Base-by-base conservation (phyloP, 2,888 invertebrate species). In the Pimpla rufipes region DNA sequence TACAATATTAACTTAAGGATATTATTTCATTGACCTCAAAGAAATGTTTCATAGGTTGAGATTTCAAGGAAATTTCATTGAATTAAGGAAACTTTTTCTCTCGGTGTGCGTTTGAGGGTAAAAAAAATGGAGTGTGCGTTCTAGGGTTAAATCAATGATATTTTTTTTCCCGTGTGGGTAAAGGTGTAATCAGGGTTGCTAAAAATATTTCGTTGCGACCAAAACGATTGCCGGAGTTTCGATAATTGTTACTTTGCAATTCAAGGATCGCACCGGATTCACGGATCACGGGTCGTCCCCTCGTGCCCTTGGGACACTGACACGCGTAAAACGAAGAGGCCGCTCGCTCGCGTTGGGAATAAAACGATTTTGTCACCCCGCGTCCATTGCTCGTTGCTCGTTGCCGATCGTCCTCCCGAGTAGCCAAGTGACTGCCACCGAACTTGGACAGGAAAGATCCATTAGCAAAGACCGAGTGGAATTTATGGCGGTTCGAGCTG, bases 391-490 rank as follows among this genome's bases (percentile, higher is more conserved):
- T 79, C 80, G 76, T 73, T 79, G 13, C 76, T 59, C 71, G 70
- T 71, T 55, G 50, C 78, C 29, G 52, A 64, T 40, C 35, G 50
- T 55, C 68, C 62, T 47, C 37, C 59, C 7, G 45, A 35, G 64
- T 59, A 23, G 3, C 5, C 5, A 29, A 29, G 3, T 29, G 2
- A 2, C 29, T 5, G 29, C 23, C 57, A 59, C 78, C 79, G 42
- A 84, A 83, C 85, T 87, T 88, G 87, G 88, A 90, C 89, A 89
- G 88, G 81, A 85, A 89, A 89, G 79, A 86, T 90, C 90, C 90
- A 90, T 90, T 90, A 90, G 88, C 81, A 78, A 70, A 71, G 73
- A 73, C 76, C 66, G 70, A 68, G 66, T 68, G 73, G 81, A 83
- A 86, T 86, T 88, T 86, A 86, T 86, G 82, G 82, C 71, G 77